Conservation (phyloP, 2,888 invertebrate genomes). For the Geophilus truncorum region DNA sequence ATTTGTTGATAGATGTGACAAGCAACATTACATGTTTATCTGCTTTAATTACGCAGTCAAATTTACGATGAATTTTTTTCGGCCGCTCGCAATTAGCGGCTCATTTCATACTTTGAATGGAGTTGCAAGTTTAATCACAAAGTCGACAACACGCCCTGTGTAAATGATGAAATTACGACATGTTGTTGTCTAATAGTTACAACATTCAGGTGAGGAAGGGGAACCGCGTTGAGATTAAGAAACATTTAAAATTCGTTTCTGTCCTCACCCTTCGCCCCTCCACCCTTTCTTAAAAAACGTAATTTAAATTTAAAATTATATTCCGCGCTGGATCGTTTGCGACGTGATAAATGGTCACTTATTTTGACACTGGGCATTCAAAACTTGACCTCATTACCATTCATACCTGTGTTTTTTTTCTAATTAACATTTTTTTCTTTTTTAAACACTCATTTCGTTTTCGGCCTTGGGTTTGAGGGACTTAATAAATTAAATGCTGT, state of each 20-base stretch:
- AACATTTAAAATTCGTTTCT: background rate
- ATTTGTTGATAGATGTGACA: constrained; percentile 14
- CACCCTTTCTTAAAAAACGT: background rate
- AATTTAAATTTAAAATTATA: background rate
- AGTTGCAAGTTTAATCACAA: background rate
- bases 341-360: background rate
- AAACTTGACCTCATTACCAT: background rate
- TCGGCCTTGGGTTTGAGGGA: background rate
- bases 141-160: background rate
- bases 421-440: background rate
- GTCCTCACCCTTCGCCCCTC: background rate
- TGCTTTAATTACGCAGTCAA: background rate
- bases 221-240: background rate
- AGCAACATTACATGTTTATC: constrained; percentile 1
- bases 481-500: background rate
- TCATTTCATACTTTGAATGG: background rate
- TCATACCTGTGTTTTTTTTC: background rate
- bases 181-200: background rate
- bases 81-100: background rate
- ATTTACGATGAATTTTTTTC: background rate
- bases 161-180: background rate
- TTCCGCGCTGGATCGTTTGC: background rate
- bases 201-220: background rate
- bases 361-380: background rate
- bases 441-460: no score